Evolutionary conservation across 2,888 invertebrate species (phyloP).

Genomic region (Choreutis nemorana): DNA sequence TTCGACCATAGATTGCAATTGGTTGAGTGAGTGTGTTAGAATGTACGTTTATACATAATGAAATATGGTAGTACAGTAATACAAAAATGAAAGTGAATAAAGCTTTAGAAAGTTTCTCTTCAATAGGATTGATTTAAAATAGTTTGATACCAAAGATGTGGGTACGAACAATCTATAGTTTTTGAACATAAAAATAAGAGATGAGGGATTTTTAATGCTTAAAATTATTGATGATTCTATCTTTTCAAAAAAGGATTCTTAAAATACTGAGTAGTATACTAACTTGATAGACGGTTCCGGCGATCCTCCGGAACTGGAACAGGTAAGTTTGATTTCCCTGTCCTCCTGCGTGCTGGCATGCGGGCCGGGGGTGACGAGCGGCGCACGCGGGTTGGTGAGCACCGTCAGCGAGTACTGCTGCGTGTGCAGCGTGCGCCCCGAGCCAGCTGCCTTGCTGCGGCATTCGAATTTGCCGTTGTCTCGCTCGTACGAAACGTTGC

Average conservation of each 20-base stretch:
- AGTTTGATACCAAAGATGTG: too few species aligned
- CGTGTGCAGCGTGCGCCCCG: constrained; percentile 83
- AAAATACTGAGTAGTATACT: constrained; percentile 20
- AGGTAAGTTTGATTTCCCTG: constrained; percentile 76
- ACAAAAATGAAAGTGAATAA: too few species aligned
- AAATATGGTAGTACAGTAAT: too few species aligned
- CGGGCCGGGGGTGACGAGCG: constrained; percentile 77
- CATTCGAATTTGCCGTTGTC: constrained; percentile 95
- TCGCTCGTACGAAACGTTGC: constrained; percentile 87
- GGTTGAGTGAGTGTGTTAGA: too few species aligned
- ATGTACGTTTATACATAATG: too few species aligned
- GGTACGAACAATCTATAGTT: too few species aligned
- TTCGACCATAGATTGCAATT: too few species aligned
- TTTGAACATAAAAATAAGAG: too few species aligned
- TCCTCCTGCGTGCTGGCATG: constrained; percentile 86
- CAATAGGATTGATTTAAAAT: too few species aligned
- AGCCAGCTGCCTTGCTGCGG: constrained; percentile 83
- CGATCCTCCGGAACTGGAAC: constrained; percentile 87
- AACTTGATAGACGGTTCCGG: constrained; percentile 87
- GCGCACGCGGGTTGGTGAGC: constrained; percentile 83
- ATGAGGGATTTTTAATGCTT: too few species aligned
- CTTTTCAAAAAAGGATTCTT: neutral
- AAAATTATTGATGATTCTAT: neutral
- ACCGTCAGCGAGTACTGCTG: constrained; percentile 87
- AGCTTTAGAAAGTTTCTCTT: too few species aligned